These are phyloP conservation scores for Regulus satrapa DNA, from an alignment of 2,113 vertebrate species.

Conservation along the genomic window DNA sequence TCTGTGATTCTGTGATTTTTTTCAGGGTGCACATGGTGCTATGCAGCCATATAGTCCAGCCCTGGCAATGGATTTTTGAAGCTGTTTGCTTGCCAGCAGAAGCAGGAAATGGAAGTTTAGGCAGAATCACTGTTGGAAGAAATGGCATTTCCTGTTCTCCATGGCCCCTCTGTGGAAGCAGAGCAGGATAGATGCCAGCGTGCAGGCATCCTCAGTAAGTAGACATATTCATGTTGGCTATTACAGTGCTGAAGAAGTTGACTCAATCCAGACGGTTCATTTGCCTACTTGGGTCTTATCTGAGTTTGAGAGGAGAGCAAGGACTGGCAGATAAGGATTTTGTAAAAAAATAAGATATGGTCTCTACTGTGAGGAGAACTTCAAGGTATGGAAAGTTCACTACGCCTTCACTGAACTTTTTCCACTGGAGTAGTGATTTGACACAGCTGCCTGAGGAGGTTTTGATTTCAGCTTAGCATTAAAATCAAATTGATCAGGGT, in stretches of 20 bases:
- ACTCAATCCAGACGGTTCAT: not conserved
- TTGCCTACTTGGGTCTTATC: not conserved
- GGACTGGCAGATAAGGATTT: not conserved
- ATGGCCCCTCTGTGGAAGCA: not conserved
- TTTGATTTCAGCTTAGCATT: not conserved
- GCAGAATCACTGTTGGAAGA: not conserved
- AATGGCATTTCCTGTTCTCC: not conserved
- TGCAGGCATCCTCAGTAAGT: not conserved
- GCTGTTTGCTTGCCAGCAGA: not conserved
- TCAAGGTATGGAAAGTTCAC: not conserved
- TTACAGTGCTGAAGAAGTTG: not conserved
- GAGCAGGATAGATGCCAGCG: not conserved
- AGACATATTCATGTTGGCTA: not conserved
- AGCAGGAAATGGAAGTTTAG: not conserved
- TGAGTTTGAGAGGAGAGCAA: not conserved
- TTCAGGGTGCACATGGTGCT: not conserved
- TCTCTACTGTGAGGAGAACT: not conserved
- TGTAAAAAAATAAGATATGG: not conserved
- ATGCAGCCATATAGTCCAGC: not conserved
- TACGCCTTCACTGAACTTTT: not conserved
- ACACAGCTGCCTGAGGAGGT: not conserved
- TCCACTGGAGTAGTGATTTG: not conserved
- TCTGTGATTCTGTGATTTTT: not conserved
- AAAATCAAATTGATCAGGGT: not conserved
- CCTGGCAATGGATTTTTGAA: not conserved